These are phyloP conservation scores for Gadopsis marmoratus DNA, from an alignment of 2,797 vertebrate species.

Conservation along the genomic window DNA sequence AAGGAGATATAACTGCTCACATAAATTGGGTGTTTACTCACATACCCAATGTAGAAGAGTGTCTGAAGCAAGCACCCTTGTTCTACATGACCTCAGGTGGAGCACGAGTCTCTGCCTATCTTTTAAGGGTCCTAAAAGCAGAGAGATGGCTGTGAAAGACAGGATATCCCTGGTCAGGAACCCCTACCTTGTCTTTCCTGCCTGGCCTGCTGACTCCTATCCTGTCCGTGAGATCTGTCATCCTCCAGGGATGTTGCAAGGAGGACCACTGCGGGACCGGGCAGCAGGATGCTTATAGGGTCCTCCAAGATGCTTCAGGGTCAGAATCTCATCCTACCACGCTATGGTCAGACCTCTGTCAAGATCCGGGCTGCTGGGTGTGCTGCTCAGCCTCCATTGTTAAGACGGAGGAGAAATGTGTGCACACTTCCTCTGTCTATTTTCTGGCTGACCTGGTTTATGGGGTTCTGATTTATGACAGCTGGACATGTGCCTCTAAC, in stretches of 20 bases:
- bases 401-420: constrained; percentile 63
- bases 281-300: constrained; percentile 76
- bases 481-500: constrained; percentile 36
- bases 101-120: constrained; percentile 15
- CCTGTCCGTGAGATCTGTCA: constrained; percentile 59
- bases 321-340: constrained; percentile 67
- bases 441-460: constrained; percentile 75
- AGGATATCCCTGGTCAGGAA: constrained; percentile 87
- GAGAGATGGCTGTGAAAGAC: constrained; percentile 76
- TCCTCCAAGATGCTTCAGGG: constrained; percentile 79
- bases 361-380: constrained; percentile 60
- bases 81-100: constrained; percentile 39
- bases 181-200: constrained; percentile 75
- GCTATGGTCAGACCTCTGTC: constrained; percentile 20
- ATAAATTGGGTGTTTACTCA: constrained; percentile 8
- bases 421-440: constrained; percentile 79
- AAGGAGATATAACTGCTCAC: not conserved
- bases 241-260: constrained; percentile 57
- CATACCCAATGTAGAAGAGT: not conserved
- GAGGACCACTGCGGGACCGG: constrained; percentile 38
- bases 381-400: constrained; percentile 77
- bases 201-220: constrained; percentile 72
- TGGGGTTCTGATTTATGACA: constrained; percentile 74
- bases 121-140: constrained; percentile 39
- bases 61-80: not conserved